Conservation (phyloP, 2,888 invertebrate genomes). For the Apoda limacodes region DNA sequence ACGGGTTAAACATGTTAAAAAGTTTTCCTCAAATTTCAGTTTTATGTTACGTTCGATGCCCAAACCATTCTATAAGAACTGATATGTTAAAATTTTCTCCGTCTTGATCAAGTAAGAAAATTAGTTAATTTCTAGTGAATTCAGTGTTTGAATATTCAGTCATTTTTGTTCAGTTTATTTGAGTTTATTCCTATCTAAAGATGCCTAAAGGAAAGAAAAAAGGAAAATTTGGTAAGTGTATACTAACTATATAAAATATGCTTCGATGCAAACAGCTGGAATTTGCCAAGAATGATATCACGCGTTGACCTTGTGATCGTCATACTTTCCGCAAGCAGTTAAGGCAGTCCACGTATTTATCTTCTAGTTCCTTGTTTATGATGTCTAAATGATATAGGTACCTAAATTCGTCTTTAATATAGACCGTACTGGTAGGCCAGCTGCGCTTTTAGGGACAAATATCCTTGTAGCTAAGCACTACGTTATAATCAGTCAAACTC, state of each 20-base stretch:
- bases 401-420: too few relatives aligned
- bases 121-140: conserved; percentile 57
- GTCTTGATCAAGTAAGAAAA: conserved; percentile 77
- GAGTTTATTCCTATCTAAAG: conserved; percentile 50
- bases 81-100: conserved; percentile 81
- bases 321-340: conserved; percentile 32
- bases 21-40: conserved; percentile 77
- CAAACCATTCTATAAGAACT: conserved; percentile 77
- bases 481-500: too few relatives aligned
- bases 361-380: too few relatives aligned
- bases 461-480: too few relatives aligned
- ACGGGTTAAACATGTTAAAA: conserved; percentile 79
- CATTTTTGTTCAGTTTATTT: conserved; percentile 68
- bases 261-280: conserved; percentile 24
- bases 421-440: too few relatives aligned
- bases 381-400: too few relatives aligned
- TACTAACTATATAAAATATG: conserved; percentile 7
- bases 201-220: conserved; percentile 85
- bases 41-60: conserved; percentile 78
- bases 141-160: too few relatives aligned
- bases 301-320: conserved; percentile 61
- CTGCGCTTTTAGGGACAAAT: too few relatives aligned
- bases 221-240: conserved; percentile 76
- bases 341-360: too few relatives aligned
- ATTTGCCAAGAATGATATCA: conserved; percentile 53